Evolutionary conservation across 2,888 invertebrate genomes (phyloP).

Genomic region (Caradrina clavipalpis): DNA sequence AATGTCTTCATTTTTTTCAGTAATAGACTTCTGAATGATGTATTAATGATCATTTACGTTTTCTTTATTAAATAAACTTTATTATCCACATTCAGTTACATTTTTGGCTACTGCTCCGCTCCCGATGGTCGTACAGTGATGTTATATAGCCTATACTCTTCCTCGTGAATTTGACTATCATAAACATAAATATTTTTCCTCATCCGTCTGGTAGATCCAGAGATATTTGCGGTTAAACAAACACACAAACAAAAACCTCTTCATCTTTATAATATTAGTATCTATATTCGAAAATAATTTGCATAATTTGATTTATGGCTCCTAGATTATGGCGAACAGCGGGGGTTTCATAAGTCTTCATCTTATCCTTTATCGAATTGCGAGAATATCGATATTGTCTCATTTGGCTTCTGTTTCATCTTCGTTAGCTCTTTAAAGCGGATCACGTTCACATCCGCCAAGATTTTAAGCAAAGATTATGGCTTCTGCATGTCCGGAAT

Average conservation of each 20-base stretch:
- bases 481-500: slow-evolving; percentile 58
- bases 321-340: slow-evolving; percentile 3
- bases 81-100: too few species aligned
- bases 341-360: slow-evolving; percentile 23
- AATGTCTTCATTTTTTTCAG: slow-evolving; percentile 61
- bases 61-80: slow-evolving; percentile 47
- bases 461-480: slow-evolving; percentile 36
- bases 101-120: too few species aligned
- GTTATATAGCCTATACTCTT: too few species aligned
- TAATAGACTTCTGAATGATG: slow-evolving; percentile 57
- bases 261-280: too few species aligned
- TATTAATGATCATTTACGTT: slow-evolving; percentile 33
- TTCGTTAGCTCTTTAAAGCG: slow-evolving; percentile 16
- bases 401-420: slow-evolving; percentile 42
- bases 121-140: too few species aligned
- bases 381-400: slow-evolving; percentile 17
- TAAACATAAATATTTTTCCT: too few species aligned
- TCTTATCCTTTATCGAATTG: not conserved
- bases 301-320: slow-evolving; percentile 40
- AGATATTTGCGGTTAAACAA: too few species aligned
- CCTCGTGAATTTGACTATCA: too few species aligned
- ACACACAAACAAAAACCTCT: too few species aligned
- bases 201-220: too few species aligned
- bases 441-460: slow-evolving; percentile 50
- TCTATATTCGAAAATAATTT: slow-evolving; percentile 28